Evolutionary conservation across 2,113 vertebrate genomes (phyloP).

Genomic region (Oreochromis niloticus): DNA sequence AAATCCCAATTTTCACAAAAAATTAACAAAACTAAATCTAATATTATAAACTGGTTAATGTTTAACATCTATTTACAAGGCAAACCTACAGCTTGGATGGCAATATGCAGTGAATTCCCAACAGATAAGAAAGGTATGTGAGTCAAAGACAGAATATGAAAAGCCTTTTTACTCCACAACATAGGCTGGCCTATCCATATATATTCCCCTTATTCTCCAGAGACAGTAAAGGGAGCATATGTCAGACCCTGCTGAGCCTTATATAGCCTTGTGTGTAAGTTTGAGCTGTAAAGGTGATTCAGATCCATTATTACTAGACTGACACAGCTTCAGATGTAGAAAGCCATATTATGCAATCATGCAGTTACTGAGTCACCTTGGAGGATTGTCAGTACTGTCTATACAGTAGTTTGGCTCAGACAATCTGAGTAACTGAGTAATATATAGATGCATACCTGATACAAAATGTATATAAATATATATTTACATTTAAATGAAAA

Average conservation of each 20-base stretch:
- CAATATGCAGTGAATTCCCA: background rate
- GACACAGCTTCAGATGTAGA: background rate
- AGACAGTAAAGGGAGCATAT: slow-evolving; percentile 13
- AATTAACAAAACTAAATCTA: background rate
- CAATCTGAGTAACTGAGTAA: background rate
- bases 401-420: background rate
- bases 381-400: background rate
- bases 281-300: slow-evolving; percentile 21
- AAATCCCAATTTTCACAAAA: background rate
- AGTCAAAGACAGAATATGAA: background rate
- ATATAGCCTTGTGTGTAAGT: slow-evolving; percentile 23
- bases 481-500: background rate
- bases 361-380: slow-evolving; percentile 24
- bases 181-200: background rate
- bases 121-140: background rate
- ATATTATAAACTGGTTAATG: background rate
- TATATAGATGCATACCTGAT: background rate
- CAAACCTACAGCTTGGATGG: background rate
- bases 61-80: background rate
- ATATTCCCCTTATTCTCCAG: background rate
- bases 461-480: background rate
- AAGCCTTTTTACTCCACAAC: background rate
- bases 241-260: slow-evolving; percentile 2
- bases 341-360: slow-evolving; percentile 16
- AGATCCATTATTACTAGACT: slow-evolving; percentile 15